Percentiles rank a stretch among this genome's conserved stretches.
phyloP scores from a whole-genome alignment of 1,140 invertebrate species.

The Lasioglossum albipes region DNA sequence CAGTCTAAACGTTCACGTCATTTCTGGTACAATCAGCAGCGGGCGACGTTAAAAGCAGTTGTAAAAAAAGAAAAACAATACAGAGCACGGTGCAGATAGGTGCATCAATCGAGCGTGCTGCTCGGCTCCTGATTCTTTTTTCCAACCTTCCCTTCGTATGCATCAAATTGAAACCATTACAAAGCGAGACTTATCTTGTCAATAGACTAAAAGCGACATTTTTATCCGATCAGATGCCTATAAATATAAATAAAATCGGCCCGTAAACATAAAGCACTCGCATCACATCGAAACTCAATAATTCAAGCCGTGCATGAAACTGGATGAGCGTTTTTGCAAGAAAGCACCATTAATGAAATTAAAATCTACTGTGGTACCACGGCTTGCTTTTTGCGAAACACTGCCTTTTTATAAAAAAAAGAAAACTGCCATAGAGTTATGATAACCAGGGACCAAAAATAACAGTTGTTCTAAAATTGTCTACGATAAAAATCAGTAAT shows the following conservation, averaged over 20 bases:
- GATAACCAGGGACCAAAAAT: too few species aligned
- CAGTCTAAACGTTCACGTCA: slow-evolving; percentile 41
- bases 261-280: background rate
- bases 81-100: slow-evolving; percentile 26
- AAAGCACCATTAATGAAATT: too few species aligned
- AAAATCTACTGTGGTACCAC: background rate
- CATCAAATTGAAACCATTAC: slow-evolving; percentile 5
- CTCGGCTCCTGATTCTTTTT: slow-evolving; percentile 1
- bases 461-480: too few species aligned
- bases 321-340: background rate
- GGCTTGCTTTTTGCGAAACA: too few species aligned
- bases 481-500: too few species aligned
- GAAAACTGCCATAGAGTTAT: too few species aligned
- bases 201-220: slow-evolving; percentile 41
- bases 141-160: background rate
- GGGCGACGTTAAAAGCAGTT: slow-evolving; percentile 40
- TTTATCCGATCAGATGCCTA: slow-evolving; percentile 22
- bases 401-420: too few species aligned
- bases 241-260: background rate
- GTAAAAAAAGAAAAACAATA: slow-evolving; percentile 32
- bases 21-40: slow-evolving; percentile 38
- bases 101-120: slow-evolving; percentile 16
- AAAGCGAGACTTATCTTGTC: slow-evolving; percentile 35
- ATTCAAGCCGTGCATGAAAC: too few species aligned
- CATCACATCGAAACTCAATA: too few species aligned